phyloP scores from a whole-genome alignment of 2,797 vertebrate genomes.

The Falco peregrinus region DNA sequence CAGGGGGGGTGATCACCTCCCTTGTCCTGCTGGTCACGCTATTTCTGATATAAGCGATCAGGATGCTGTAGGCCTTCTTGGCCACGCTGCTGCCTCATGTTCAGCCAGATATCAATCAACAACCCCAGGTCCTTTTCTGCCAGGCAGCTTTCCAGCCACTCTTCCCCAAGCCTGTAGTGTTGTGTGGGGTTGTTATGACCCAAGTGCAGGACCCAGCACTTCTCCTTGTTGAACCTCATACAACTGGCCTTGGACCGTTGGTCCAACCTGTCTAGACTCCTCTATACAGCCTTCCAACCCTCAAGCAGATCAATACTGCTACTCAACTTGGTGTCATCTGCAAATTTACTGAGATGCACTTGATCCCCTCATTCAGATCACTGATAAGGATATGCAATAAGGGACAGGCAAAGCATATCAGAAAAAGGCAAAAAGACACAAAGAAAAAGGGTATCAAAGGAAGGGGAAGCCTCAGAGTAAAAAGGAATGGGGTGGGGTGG shows the following conservation, averaged over 20 bases:
- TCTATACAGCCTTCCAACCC: background rate
- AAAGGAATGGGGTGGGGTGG: background rate
- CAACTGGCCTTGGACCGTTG: fast-evolving
- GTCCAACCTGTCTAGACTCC: background rate
- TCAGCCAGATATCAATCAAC: background rate
- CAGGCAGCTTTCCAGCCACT: background rate
- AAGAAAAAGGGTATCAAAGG: background rate
- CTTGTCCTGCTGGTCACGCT: background rate
- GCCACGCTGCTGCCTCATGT: background rate
- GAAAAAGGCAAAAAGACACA: background rate
- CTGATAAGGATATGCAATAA: background rate
- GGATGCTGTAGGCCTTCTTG: background rate
- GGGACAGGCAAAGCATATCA: background rate
- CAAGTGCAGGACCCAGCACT: background rate
- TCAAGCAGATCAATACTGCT: background rate
- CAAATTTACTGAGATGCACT: background rate
- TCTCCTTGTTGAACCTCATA: background rate
- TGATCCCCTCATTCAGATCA: background rate
- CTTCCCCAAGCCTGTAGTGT: fast-evolving
- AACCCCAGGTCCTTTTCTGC: fast-evolving
- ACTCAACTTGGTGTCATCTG: background rate
- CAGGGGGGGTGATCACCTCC: fast-evolving
- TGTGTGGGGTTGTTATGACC: background rate
- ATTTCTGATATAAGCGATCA: background rate
- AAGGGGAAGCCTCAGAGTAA: background rate